Conservation (phyloP, 2,797 vertebrate species). For the Tapera naevia region DNA sequence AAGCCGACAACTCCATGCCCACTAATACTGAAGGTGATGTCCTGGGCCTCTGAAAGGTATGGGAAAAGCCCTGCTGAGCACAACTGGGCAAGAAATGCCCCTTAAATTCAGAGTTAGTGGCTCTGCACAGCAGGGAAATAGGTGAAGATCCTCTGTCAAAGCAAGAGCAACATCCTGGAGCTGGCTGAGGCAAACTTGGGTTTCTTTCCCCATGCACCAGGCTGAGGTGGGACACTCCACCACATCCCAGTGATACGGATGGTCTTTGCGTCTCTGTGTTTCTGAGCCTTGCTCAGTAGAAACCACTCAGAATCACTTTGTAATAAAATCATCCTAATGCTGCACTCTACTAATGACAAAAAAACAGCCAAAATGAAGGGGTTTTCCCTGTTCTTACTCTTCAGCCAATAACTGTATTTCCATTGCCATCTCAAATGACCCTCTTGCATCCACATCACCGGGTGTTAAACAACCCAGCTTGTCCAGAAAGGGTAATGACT, state of each 20-base stretch:
- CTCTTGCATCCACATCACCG: accelerated
- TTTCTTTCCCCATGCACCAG: background rate
- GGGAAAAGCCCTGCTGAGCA: background rate
- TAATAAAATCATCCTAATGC: background rate
- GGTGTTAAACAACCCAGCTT: background rate
- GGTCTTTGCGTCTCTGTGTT: background rate
- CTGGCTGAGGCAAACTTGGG: background rate
- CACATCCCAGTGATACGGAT: accelerated
- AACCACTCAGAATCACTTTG: background rate
- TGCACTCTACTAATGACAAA: background rate
- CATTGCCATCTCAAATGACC: background rate
- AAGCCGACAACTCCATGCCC: background rate
- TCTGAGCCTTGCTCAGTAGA: background rate
- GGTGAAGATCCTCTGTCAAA: background rate
- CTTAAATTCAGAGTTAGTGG: background rate
- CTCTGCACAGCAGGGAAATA: background rate
- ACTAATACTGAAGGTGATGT: background rate
- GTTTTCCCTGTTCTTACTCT: background rate
- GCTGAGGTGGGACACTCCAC: background rate
- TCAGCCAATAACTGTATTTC: background rate
- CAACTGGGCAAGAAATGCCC: accelerated
- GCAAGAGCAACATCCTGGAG: background rate
- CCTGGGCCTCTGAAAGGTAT: background rate
- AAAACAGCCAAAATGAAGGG: background rate
- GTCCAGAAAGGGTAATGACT: background rate